These are phyloP conservation scores for Cephalopholis sonnerati DNA, from an alignment of 2,113 vertebrate genomes.

Conservation along the genomic window DNA sequence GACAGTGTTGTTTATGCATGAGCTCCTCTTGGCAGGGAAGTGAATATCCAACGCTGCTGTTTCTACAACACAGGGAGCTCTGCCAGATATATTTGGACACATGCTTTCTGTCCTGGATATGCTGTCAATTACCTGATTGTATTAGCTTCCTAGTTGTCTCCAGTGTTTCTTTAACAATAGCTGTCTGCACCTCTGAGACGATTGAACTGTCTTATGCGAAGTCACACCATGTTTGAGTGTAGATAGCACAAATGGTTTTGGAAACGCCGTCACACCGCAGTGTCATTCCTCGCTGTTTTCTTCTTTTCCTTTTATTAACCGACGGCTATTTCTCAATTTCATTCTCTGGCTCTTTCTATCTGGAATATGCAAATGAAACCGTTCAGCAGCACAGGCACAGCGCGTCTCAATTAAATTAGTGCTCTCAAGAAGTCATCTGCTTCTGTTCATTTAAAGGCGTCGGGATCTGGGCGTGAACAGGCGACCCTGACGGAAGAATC, in stretches of 20 bases:
- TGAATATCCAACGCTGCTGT: conserved; percentile 53
- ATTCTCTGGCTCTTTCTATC: conserved; percentile 3
- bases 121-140: conserved; percentile 62
- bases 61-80: conserved; percentile 50
- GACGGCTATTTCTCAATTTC: background rate
- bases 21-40: conserved; percentile 70
- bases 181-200: conserved; percentile 9
- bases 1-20: conserved; percentile 82
- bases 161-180: conserved; percentile 23
- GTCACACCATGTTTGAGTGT: conserved; percentile 12
- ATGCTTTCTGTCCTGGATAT: conserved; percentile 27
- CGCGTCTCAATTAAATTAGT: conserved; percentile 59
- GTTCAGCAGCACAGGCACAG: background rate
- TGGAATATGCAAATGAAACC: conserved; percentile 43
- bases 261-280: conserved; percentile 32
- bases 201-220: conserved; percentile 25
- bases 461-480: conserved; percentile 9
- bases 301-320: conserved; percentile 31
- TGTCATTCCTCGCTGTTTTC: conserved; percentile 4
- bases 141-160: conserved; percentile 48
- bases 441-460: conserved; percentile 22
- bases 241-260: conserved; percentile 7
- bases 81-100: conserved; percentile 56
- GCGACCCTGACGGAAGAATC: conserved; percentile 51
- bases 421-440: conserved; percentile 15